phyloP scores from a whole-genome alignment of 2,113 vertebrate species.

The Thomomys bottae region DNA sequence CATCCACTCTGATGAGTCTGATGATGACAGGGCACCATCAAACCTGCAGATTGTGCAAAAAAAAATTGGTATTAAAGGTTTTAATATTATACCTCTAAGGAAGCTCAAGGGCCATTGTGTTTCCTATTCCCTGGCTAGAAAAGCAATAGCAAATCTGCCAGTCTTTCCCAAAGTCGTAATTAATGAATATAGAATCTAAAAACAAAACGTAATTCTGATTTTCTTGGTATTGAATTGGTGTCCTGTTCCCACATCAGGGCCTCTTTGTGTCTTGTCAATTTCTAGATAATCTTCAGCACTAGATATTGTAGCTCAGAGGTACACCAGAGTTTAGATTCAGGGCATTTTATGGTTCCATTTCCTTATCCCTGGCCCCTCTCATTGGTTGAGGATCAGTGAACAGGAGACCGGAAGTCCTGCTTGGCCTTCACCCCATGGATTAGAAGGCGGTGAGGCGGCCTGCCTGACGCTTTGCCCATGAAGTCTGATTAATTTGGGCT shows the following conservation, averaged over 20 bases:
- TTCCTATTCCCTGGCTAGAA: conserved; percentile 14
- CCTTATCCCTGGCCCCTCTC: conserved; percentile 13
- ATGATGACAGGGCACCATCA: conserved; percentile 28
- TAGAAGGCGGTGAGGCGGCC: not conserved
- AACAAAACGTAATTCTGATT: conserved; percentile 4
- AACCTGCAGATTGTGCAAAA: not conserved
- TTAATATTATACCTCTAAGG: not conserved
- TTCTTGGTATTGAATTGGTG: not conserved
- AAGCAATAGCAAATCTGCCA: not conserved
- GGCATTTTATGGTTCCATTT: not conserved
- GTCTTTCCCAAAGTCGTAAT: not conserved
- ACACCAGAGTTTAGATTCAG: not conserved
- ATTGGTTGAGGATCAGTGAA: not conserved
- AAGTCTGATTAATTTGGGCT: not conserved
- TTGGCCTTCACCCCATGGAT: not conserved
- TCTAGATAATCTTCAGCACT: not conserved
- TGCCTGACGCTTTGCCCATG: not conserved
- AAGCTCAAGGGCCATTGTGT: not conserved
- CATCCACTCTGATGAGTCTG: not conserved
- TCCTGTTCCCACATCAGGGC: not conserved
- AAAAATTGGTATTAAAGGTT: not conserved
- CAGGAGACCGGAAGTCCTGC: not conserved
- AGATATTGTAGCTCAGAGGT: not conserved
- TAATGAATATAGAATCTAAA: not conserved
- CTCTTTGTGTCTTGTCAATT: not conserved